Conservation (phyloP, 2,797 vertebrate genomes). For the Poeciliopsis gracilis region DNA sequence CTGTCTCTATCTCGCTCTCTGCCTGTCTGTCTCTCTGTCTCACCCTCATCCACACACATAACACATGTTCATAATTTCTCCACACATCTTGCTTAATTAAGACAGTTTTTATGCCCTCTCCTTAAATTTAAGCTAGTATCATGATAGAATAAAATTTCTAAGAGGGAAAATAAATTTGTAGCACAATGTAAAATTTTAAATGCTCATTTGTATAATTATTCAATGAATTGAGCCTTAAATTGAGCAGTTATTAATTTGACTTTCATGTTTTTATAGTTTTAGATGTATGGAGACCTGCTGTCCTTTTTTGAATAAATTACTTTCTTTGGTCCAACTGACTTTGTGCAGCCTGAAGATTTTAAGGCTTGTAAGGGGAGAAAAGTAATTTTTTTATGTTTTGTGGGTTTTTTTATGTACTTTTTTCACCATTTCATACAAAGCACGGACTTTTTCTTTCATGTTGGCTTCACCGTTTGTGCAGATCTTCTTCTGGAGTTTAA, state of each 20-base stretch:
- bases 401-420: no score
- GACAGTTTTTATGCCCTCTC: background rate
- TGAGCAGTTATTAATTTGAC: background rate
- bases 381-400: no score
- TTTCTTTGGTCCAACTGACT: background rate
- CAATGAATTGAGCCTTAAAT: background rate
- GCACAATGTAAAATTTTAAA: background rate
- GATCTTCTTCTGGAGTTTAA: no score
- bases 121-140: background rate
- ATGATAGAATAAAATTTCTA: background rate
- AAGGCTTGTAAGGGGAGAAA: background rate
- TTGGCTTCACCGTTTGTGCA: no score
- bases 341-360: background rate
- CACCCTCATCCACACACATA: background rate
- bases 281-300: background rate
- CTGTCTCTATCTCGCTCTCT: background rate
- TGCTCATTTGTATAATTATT: background rate
- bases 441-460: no score
- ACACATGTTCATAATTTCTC: background rate
- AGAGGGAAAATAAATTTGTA: background rate
- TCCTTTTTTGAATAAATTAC: background rate
- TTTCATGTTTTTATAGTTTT: background rate
- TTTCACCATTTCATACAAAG: no score
- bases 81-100: conserved; percentile 1
- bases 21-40: background rate